phyloP scores from a whole-genome alignment of 2,797 vertebrate genomes.

The Emys orbicularis region DNA sequence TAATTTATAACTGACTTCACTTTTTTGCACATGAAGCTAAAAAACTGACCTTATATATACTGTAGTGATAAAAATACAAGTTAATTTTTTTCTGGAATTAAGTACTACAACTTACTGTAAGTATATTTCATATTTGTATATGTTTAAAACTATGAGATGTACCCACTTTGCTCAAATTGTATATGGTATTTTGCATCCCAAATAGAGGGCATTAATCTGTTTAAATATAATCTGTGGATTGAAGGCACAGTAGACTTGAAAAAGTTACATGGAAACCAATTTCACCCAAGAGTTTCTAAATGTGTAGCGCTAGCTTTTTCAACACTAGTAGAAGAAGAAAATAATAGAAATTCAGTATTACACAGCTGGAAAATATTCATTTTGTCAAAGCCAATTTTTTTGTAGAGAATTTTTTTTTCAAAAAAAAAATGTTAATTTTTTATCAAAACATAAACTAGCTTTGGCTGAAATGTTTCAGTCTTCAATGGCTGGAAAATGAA shows the following conservation, averaged over 20 bases:
- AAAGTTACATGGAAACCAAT: slow-evolving; percentile 5
- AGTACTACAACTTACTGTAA: slow-evolving; percentile 13
- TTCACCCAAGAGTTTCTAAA: background rate
- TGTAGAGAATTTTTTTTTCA: background rate
- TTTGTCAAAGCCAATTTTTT: slow-evolving; percentile 47
- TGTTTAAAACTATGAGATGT: slow-evolving; percentile 43
- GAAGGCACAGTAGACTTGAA: slow-evolving; percentile 41
- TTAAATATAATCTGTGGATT: slow-evolving; percentile 49
- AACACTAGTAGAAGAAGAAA: background rate
- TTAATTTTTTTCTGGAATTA: slow-evolving; percentile 41
- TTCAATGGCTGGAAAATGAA: background rate
- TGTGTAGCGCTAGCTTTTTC: background rate
- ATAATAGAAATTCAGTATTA: background rate
- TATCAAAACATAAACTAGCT: background rate
- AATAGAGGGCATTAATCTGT: slow-evolving; percentile 8
- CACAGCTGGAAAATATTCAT: slow-evolving; percentile 2
- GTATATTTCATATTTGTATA: slow-evolving; percentile 29
- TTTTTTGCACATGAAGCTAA: background rate
- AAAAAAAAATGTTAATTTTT: background rate
- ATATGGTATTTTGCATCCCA: background rate
- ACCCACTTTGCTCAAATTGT: slow-evolving; percentile 32
- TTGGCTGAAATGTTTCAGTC: background rate
- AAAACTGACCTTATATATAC: slow-evolving; percentile 16
- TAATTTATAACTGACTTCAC: slow-evolving; percentile 6
- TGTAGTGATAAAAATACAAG: background rate